phyloP scores from a whole-genome alignment of 2,797 vertebrate genomes.

The Schizothorax lantsangensis region DNA sequence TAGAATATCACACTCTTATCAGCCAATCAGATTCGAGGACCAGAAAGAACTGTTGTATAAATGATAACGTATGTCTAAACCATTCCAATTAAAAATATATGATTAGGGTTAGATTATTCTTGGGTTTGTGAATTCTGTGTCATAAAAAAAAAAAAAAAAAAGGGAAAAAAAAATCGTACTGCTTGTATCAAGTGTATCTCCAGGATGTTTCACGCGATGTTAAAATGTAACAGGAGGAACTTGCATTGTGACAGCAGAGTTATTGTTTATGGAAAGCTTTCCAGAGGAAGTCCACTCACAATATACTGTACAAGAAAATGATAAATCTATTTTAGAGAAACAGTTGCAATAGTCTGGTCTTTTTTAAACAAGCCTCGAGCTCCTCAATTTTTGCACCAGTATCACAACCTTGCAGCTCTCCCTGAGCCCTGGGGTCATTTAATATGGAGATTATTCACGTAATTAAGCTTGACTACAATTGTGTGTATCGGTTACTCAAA shows the following conservation, averaged over 20 bases:
- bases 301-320: not conserved
- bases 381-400: conserved; percentile 15
- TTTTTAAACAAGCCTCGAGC: not conserved
- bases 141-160: not conserved
- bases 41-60: too few species aligned
- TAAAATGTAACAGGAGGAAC: not conserved
- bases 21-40: too few species aligned
- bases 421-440: conserved; percentile 47
- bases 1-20: too few species aligned
- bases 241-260: conserved; percentile 1
- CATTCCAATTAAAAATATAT: not conserved
- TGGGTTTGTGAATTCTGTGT: not conserved
- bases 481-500: conserved; percentile 46
- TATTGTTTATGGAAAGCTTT: conserved; percentile 9
- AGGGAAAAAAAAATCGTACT: too few species aligned
- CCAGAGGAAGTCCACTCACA: not conserved
- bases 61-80: not conserved
- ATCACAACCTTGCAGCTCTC: conserved; percentile 38
- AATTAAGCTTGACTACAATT: conserved; percentile 39
- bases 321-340: not conserved
- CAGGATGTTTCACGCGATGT: not conserved
- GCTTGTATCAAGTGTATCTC: not conserved
- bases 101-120: not conserved
- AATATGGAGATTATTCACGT: conserved; percentile 50
- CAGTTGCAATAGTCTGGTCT: not conserved